phyloP scores from a whole-genome alignment of 2,888 invertebrate genomes.

The Oxyscelio sp. region DNA sequence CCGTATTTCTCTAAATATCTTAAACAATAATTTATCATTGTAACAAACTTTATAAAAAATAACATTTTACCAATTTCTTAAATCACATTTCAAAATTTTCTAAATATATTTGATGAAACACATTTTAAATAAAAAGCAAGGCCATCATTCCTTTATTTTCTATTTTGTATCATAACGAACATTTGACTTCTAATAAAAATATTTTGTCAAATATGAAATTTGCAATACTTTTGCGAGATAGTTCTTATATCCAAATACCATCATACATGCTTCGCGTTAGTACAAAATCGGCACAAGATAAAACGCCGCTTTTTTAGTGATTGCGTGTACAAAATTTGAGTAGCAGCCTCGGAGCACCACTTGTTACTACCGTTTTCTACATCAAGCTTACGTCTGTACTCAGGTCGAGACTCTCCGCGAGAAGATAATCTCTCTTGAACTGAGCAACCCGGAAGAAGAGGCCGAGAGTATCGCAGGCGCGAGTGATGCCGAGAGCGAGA shows the following conservation, averaged over 20 bases:
- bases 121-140: too few relatives aligned
- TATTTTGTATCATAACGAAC: too few relatives aligned
- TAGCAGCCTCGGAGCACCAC: neutral
- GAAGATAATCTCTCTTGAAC: conserved; percentile 96
- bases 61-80: too few relatives aligned
- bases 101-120: too few relatives aligned
- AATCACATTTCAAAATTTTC: too few relatives aligned
- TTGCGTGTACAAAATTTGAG: conserved; percentile 25
- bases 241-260: neutral
- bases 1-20: too few relatives aligned
- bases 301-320: conserved; percentile 24
- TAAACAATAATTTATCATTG: too few relatives aligned
- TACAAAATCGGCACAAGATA: neutral
- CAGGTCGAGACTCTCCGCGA: conserved; percentile 97
- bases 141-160: too few relatives aligned
- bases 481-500: conserved; percentile 86
- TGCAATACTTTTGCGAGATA: too few relatives aligned
- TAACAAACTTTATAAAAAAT: too few relatives aligned
- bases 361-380: neutral
- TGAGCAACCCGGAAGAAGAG: conserved; percentile 92
- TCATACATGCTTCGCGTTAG: conserved; percentile 1
- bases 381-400: neutral
- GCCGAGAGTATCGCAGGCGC: conserved; percentile 87
- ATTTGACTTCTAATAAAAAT: too few relatives aligned
- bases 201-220: too few relatives aligned